Conservation (phyloP, 2,797 vertebrate genomes). For the Lepilemur septentrionalis region DNA sequence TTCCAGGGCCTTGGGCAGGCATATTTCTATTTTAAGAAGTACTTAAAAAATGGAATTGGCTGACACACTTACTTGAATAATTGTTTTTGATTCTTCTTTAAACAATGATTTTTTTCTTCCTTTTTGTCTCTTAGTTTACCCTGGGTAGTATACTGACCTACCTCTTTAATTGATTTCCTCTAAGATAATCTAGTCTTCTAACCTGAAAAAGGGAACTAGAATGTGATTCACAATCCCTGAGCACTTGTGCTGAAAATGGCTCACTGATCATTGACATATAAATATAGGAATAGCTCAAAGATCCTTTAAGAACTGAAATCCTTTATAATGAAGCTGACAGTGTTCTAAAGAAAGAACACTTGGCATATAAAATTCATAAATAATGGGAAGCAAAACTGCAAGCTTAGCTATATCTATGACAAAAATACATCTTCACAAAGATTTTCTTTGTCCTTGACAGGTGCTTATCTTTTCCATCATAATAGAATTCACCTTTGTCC, state of each 20-base stretch:
- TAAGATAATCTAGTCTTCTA: neutral
- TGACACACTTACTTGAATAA: neutral
- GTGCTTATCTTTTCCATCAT: neutral
- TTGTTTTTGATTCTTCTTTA: constrained; percentile 18
- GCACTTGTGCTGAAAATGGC: neutral
- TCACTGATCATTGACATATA: neutral
- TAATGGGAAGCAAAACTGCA: neutral
- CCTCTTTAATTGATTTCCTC: neutral
- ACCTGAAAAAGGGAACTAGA: neutral
- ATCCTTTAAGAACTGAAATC: neutral
- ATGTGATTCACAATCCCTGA: neutral
- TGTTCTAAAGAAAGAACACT: neutral
- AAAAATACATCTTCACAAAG: neutral
- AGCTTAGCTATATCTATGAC: neutral
- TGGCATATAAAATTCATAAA: neutral
- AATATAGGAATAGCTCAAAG: neutral
- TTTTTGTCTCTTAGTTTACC: neutral
- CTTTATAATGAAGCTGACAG: neutral
- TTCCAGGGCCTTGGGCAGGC: neutral
- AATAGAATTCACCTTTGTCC: neutral
- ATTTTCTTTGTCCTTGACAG: neutral
- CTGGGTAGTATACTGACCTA: neutral
- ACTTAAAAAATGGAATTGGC: constrained; percentile 20
- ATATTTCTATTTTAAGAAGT: constrained; percentile 24
- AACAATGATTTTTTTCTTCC: neutral